Evolutionary conservation across 2,113 vertebrate species (phyloP).

Genomic region (Muntiacus reevesi): DNA sequence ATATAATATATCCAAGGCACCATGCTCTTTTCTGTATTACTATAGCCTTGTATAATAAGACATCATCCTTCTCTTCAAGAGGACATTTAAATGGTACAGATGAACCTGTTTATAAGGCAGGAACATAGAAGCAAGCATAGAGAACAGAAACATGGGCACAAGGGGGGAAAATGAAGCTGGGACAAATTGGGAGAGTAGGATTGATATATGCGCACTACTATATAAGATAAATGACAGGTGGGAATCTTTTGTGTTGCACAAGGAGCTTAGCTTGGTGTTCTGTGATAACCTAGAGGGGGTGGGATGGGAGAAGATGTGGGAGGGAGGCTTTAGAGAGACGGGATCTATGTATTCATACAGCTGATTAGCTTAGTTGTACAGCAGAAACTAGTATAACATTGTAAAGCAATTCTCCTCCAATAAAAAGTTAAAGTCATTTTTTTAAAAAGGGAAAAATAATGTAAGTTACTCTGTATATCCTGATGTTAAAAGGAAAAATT

Average conservation of each 20-base stretch:
- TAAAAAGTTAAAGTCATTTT: not conserved
- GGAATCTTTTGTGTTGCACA: not conserved
- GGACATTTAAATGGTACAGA: not conserved
- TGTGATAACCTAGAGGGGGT: not conserved
- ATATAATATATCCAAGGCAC: not conserved
- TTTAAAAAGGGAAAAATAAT: not conserved
- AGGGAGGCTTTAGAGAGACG: not conserved
- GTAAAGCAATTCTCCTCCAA: not conserved
- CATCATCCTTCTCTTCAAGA: not conserved
- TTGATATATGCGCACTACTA: not conserved
- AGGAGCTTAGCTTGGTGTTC: not conserved
- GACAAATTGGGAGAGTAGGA: not conserved
- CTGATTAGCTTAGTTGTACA: not conserved
- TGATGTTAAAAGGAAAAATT: not conserved
- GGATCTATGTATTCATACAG: not conserved
- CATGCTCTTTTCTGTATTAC: not conserved
- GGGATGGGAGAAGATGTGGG: not conserved
- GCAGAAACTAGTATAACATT: not conserved
- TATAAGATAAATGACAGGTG: not conserved
- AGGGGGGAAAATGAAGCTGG: not conserved
- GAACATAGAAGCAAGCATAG: not conserved
- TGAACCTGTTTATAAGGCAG: not conserved
- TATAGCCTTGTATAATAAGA: not conserved
- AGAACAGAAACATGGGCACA: not conserved
- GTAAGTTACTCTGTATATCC: not conserved